Percentiles rank a stretch among this genome's conserved stretches.
Conservation (phyloP, 2,113 vertebrate genomes). For the Sebastes fasciatus region DNA sequence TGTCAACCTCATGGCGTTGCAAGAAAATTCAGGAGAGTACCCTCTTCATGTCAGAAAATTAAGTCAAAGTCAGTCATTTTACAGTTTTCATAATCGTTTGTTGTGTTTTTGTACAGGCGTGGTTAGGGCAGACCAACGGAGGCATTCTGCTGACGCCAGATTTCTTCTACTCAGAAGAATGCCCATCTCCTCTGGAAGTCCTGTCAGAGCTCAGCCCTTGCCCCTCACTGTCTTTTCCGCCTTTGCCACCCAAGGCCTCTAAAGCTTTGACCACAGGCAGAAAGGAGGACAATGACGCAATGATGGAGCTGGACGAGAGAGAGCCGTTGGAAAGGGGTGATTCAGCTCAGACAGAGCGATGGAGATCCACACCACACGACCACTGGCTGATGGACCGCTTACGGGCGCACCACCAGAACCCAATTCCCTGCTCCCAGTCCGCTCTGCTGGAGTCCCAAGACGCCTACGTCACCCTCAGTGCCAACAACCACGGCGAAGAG, state of each 20-base stretch:
- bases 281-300: conserved; percentile 26
- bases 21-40: neutral
- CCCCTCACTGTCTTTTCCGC: conserved; percentile 53
- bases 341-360: conserved; percentile 29
- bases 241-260: conserved; percentile 62
- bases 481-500: conserved; percentile 26
- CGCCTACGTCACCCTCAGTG: conserved; percentile 86
- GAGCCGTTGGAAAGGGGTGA: neutral
- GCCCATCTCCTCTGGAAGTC: conserved; percentile 83
- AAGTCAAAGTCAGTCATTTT: neutral
- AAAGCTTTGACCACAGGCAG: neutral
- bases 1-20: neutral
- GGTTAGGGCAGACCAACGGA: conserved; percentile 85
- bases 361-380: conserved; percentile 53
- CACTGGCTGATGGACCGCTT: conserved; percentile 76
- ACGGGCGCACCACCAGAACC: conserved; percentile 59
- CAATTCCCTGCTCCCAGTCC: conserved; percentile 55
- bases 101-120: conserved; percentile 79
- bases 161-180: conserved; percentile 81
- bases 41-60: neutral
- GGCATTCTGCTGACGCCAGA: conserved; percentile 81
- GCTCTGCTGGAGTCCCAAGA: conserved; percentile 81
- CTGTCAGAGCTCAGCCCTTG: conserved; percentile 84
- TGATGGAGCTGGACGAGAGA: conserved; percentile 19
- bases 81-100: neutral